Conservation (phyloP, 2,113 vertebrate species). For the Vulpes lagopus region DNA sequence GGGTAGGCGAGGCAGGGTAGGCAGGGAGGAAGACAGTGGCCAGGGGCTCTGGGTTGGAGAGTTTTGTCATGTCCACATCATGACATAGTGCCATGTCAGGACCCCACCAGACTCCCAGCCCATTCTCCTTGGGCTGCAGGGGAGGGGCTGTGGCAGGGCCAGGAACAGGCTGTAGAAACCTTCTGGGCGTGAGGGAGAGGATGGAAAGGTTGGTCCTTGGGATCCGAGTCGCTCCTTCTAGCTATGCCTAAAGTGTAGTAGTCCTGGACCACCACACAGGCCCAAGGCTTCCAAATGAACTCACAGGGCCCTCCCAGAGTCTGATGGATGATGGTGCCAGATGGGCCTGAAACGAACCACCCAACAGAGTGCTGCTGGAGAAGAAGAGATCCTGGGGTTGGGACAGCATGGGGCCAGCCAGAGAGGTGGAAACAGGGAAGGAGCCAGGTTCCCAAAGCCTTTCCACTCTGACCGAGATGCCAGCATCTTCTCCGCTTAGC, state of each 20-base stretch:
- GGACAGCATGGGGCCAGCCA: background rate
- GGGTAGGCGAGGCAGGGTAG: background rate
- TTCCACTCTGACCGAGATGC: background rate
- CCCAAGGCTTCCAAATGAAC: slow-evolving; percentile 41
- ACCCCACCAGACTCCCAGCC: background rate
- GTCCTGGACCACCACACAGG: background rate
- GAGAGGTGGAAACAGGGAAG: background rate
- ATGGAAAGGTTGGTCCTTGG: background rate
- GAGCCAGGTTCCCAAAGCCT: background rate
- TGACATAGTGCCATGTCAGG: background rate
- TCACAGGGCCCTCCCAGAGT: background rate
- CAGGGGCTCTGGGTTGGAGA: background rate
- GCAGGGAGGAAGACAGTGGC: background rate
- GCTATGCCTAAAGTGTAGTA: background rate
- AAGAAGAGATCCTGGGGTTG: background rate
- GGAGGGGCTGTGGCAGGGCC: background rate
- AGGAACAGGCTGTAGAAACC: background rate
- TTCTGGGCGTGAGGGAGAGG: background rate
- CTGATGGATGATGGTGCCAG: slow-evolving; percentile 13
- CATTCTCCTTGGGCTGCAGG: background rate
- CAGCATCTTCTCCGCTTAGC: background rate
- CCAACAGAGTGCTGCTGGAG: background rate
- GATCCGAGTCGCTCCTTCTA: background rate
- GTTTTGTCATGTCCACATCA: background rate
- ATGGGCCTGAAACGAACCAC: slow-evolving; percentile 28